Base-by-base conservation (phyloP, 2,113 vertebrate species). In the Lipotes vexillifer region DNA sequence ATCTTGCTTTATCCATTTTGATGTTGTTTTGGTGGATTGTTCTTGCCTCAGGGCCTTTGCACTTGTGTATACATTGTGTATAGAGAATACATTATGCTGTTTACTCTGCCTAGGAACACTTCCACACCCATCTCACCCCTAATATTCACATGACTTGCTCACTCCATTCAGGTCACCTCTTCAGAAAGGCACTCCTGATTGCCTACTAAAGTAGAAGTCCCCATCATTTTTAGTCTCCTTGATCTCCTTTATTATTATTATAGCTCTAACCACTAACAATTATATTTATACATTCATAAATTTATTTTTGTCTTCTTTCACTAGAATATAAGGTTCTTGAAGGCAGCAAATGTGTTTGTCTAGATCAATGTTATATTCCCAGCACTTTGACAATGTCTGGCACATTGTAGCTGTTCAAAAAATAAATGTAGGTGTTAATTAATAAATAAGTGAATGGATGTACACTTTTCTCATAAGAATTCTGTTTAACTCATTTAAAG, bases 401-500 rank as follows among this genome's bases (percentile, higher is more conserved):
- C 3, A 80, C 29, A 31, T 52, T 38, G 49, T 12, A 81, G 61
- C 31, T 38, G 1, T 29, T 94, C 33, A 49, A 61, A 10, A 71
- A 90, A 63, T 77, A 78, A 52, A 44, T 46, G n/a, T 41, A 10
- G 0, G 18, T 68, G 8, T 65, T 72, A 61, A 15, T 33, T 72
- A 57, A 75, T 12, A 82, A 72, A 78, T 61, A 63, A 80, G 8
- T 71, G 4, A 82, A 69, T 63, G 23, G 44, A 68, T 77, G 2
- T 33, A 23, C 1, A 41, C 5, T 66, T 74, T 36, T n/a, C 31
- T 33, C 13, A 36, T 38, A 90, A 86, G 1, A 85, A 38, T 84
- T 82, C 8, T 71, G 5, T 57, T 90, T 96, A 81, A 15, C 23
- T 68, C n/a, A 80, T 12, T 68, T 46, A 91, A 63, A 72, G n/a